Evolutionary conservation across 2,113 vertebrate genomes (phyloP), one percentile per base, ranked within the genome.

Genomic region (Daubentonia madagascariensis): DNA sequence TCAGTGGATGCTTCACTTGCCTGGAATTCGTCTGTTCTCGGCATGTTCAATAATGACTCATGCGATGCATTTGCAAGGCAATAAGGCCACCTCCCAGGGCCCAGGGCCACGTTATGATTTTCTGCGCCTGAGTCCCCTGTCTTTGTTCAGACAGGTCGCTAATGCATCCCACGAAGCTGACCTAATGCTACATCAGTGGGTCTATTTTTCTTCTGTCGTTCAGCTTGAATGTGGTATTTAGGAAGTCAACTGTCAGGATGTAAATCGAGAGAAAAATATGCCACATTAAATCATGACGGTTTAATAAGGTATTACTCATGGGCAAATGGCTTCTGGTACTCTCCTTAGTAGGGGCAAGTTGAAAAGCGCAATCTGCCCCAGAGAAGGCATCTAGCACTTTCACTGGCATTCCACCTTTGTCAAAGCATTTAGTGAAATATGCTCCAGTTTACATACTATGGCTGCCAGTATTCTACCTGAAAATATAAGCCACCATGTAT

Each of bases 21-120:
- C 91, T 98, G 96, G 96, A 98, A 98, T 97, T 61, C 59, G 86
- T 97, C 95, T 94, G 91, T 97, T 97, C 98, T 95, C 70, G 67
- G 96, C 87, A 94, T 95, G 98, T 97, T 98, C 98, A 98, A 79
- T 68, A 91, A 98, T 98, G 98, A 98, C 89, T 98, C 98, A 97
- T 67, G 67, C 96, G 95, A 95, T 28, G 73, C 50, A 22, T 98
- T 98, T 98, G 97, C 32, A 68, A 97, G 83, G 94, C 70, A 85
- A 97, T 91, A 97, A 96, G 85, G 89, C 85, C 7, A 0, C 84
- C 76, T 83, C 91, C 72, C 92, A 98, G 94, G 96, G 95, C 92
- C 85, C 87, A 67, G 91, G 96, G 97, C 97, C 75, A 98, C 90
- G 88, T 96, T 98, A 98, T 96, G 95, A 88, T 92, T 81, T 98